Evolutionary conservation across 2,888 invertebrate species (phyloP).

Genomic region (Eristalis pertinax): DNA sequence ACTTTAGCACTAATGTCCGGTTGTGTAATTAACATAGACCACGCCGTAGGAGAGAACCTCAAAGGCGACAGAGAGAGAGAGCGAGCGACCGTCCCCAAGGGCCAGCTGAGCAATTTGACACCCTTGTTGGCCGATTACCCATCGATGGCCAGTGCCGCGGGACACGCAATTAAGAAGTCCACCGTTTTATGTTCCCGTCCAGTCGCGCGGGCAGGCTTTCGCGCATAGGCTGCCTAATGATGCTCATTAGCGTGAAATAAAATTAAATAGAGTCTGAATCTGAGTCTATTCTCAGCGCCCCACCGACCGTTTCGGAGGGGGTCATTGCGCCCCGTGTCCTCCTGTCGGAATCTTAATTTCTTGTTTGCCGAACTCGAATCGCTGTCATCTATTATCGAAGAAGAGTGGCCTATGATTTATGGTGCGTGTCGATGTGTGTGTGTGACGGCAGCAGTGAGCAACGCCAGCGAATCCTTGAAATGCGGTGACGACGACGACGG

Average conservation of each 20-base stretch:
- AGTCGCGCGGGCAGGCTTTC: neutral
- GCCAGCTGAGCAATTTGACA: neutral
- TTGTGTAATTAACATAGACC: neutral
- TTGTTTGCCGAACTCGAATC: neutral
- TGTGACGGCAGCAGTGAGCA: conserved; percentile 25
- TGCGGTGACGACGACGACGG: neutral
- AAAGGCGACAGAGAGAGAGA: neutral
- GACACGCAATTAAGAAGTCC: neutral
- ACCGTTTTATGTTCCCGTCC: neutral
- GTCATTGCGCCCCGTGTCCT: neutral
- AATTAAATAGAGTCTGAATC: neutral
- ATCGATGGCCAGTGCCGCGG: neutral
- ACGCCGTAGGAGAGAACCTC: neutral
- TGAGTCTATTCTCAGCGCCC: neutral
- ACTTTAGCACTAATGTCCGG: neutral
- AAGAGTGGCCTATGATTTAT: conserved; percentile 38
- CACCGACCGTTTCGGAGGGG: neutral
- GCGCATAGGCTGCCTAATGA: neutral
- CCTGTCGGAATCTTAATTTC: neutral
- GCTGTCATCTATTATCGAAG: conserved; percentile 48
- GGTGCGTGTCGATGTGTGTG: neutral
- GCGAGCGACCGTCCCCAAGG: too few species aligned
- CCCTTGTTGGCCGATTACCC: neutral
- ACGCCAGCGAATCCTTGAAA: conserved; percentile 52
- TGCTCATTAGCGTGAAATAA: neutral